A percentile compares a stretch with the other conserved stretches of the same genome.
phyloP scores from a whole-genome alignment of 2,888 invertebrate species.

The Cataglyphis livida region DNA sequence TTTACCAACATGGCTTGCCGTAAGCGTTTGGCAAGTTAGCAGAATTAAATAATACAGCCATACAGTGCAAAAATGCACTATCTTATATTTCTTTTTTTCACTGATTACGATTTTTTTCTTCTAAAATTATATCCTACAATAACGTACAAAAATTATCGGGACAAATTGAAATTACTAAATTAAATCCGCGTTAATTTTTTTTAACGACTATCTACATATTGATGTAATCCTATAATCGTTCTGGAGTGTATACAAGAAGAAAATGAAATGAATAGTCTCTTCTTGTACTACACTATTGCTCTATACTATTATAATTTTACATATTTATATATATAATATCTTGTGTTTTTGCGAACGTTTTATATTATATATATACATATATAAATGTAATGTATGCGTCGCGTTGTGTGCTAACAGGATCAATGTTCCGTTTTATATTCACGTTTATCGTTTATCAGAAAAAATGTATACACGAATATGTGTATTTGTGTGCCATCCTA shows the following conservation, averaged over 20 bases:
- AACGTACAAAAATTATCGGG: conserved; percentile 84
- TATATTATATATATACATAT: conserved; percentile 75
- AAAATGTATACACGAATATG: conserved; percentile 77
- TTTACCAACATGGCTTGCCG: conserved; percentile 81
- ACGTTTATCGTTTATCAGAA: conserved; percentile 69
- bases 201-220: conserved; percentile 83
- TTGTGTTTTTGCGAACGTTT: background rate
- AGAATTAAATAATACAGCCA: conserved; percentile 81
- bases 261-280: conserved; percentile 74
- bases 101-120: conserved; percentile 72
- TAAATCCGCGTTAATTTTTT: conserved; percentile 80
- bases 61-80: conserved; percentile 77
- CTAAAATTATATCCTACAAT: conserved; percentile 82
- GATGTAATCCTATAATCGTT: conserved; percentile 80
- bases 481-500: conserved; percentile 79
- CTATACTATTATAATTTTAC: conserved; percentile 68
- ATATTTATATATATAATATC: conserved; percentile 78
- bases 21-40: conserved; percentile 78
- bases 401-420: conserved; percentile 71
- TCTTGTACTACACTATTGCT: conserved; percentile 77
- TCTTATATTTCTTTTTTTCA: conserved; percentile 64
- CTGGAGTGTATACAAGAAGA: conserved; percentile 76
- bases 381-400: conserved; percentile 63
- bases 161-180: conserved; percentile 82
- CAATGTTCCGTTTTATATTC: conserved; percentile 67